Conservation (phyloP, 2,113 vertebrate genomes). For the Poecilia latipinna region DNA sequence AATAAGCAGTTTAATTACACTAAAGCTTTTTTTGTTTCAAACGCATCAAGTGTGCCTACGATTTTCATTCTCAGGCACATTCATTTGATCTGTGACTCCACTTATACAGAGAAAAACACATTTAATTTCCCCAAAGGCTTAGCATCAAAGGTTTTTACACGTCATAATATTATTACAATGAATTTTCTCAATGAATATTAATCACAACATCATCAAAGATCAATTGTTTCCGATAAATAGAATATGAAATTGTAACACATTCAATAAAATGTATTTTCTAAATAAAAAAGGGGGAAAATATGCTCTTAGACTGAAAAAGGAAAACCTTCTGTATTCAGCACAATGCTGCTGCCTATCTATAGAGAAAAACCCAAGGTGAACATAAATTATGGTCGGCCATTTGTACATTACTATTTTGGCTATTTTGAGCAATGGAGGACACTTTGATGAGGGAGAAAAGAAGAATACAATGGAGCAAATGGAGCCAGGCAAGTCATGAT, state of each 20-base stretch:
- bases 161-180: not conserved
- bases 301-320: not conserved
- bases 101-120: not conserved
- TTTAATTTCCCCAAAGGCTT: not conserved
- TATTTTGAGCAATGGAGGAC: conserved; percentile 23
- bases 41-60: not conserved
- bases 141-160: not conserved
- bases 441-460: conserved; percentile 18
- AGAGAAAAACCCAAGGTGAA: conserved; percentile 4
- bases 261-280: not conserved
- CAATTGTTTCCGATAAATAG: not conserved
- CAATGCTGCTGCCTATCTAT: too few species aligned
- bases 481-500: conserved; percentile 48
- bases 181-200: not conserved
- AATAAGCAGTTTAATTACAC: not conserved
- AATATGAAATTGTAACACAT: not conserved
- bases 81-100: not conserved
- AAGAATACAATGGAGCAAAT: conserved; percentile 25
- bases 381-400: conserved; percentile 10
- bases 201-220: not conserved
- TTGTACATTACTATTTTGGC: conserved; percentile 9
- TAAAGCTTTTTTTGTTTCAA: not conserved
- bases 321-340: not conserved
- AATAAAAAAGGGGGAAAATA: not conserved
- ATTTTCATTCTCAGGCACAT: conserved; percentile 12